Percentiles rank a stretch among this genome's conserved stretches.
These are phyloP conservation scores for Lochmaea crataegi DNA, from an alignment of 2,888 invertebrate genomes.

Conservation along the genomic window DNA sequence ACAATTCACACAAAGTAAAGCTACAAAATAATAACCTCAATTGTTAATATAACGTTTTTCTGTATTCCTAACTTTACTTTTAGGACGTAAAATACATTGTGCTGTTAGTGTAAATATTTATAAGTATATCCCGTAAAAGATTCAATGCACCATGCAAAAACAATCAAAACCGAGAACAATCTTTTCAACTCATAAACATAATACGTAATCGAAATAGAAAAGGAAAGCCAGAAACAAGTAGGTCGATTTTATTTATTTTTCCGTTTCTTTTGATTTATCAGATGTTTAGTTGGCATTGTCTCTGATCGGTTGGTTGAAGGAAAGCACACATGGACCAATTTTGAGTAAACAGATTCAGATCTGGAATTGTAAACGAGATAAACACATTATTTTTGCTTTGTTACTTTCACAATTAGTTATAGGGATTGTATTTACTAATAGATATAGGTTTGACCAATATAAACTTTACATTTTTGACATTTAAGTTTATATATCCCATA, in stretches of 20 bases:
- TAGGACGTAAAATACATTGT: neutral
- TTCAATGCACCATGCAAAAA: slow-evolving; percentile 8
- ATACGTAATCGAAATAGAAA: slow-evolving; percentile 10
- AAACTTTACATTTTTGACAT: no score
- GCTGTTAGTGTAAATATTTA: neutral
- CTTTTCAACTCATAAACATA: slow-evolving; percentile 8
- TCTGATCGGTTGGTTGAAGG: slow-evolving; percentile 12
- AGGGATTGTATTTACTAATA: neutral
- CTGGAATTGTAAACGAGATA: neutral
- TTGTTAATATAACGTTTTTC: neutral
- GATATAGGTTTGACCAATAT: no score
- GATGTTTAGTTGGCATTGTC: slow-evolving; percentile 28
- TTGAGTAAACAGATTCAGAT: slow-evolving; percentile 6
- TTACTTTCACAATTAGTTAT: neutral
- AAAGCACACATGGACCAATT: slow-evolving; percentile 16
- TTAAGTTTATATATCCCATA: no score
- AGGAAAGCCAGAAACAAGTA: slow-evolving; percentile 10
- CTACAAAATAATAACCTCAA: neutral
- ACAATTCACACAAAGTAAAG: no score
- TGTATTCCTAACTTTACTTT: neutral
- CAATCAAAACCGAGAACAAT: slow-evolving; percentile 15
- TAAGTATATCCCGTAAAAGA: neutral
- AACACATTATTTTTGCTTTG: neutral
- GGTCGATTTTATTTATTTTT: slow-evolving; percentile 28
- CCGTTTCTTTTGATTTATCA: slow-evolving; percentile 25